phyloP scores from a whole-genome alignment of 53 echinoderm and acorn worm species.

The Arbacia lixula region DNA sequence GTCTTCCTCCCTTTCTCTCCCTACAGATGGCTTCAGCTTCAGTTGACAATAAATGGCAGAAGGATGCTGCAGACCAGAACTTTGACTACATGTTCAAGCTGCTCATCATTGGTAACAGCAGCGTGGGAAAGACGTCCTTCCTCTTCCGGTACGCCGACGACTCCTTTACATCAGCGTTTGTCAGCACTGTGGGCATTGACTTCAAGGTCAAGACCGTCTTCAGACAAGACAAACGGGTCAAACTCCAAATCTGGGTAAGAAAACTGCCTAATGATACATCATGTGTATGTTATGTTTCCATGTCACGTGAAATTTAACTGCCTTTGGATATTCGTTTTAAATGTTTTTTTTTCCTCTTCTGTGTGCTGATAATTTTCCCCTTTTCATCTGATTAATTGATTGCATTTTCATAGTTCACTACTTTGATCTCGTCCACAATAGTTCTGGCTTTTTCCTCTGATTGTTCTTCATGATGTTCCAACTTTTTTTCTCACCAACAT shows the following conservation, averaged over 20 bases:
- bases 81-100: constrained; percentile 99
- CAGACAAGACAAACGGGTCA: constrained; percentile 98
- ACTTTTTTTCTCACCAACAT: too few relatives aligned
- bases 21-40: constrained; percentile 98
- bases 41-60: constrained; percentile 99
- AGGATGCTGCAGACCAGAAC: constrained; percentile 99
- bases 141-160: constrained; percentile 99
- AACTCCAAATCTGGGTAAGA: constrained; percentile 99
- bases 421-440: too few relatives aligned
- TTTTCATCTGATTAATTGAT: too few relatives aligned
- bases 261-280: too few relatives aligned
- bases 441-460: too few relatives aligned
- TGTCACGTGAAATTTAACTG: too few relatives aligned
- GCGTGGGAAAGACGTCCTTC: constrained; percentile 99
- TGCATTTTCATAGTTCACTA: too few relatives aligned
- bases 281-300: too few relatives aligned
- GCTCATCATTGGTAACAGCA: constrained; percentile 99
- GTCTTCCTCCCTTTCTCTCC: not conserved
- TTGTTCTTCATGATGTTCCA: too few relatives aligned
- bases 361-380: too few relatives aligned
- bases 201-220: constrained; percentile 99
- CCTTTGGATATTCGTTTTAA: too few relatives aligned
- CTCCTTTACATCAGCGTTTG: constrained; percentile 99
- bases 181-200: constrained; percentile 98
- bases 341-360: too few relatives aligned